A percentile compares a stretch with the other conserved stretches of the same genome.
Conservation (phyloP, 2,888 invertebrate genomes). For the Dermolepida albohirtum region DNA sequence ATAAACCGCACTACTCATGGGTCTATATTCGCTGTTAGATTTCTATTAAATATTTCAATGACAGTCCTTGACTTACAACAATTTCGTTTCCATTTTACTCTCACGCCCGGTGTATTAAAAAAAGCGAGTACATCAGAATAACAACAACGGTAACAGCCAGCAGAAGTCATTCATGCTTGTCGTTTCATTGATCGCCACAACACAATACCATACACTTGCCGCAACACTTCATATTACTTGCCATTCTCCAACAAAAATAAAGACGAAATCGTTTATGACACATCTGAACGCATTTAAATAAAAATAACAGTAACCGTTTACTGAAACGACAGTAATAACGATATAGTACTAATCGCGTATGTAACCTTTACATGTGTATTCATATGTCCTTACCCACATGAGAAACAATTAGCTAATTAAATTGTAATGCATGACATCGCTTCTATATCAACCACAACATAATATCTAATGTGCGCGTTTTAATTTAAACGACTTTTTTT, state of each 20-base stretch:
- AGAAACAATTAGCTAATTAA: conserved; percentile 40
- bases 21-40: conserved; percentile 15
- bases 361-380: neutral
- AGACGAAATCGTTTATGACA: conserved; percentile 14
- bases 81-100: conserved; percentile 20
- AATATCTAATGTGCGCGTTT: conserved; percentile 3
- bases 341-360: neutral
- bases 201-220: conserved; percentile 22
- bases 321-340: conserved; percentile 8
- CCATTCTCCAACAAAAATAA: conserved; percentile 21
- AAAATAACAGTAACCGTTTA: conserved; percentile 1
- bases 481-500: conserved; percentile 31
- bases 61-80: conserved; percentile 39
- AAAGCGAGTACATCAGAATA: conserved; percentile 19
- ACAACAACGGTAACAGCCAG: conserved; percentile 26
- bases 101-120: conserved; percentile 5
- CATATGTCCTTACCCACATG: conserved; percentile 9
- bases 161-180: conserved; percentile 39
- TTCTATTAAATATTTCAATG: conserved; percentile 30
- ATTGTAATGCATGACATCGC: conserved; percentile 40
- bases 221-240: conserved; percentile 24
- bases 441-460: conserved; percentile 25
- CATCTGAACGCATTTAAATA: neutral
- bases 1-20: conserved; percentile 26
- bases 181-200: conserved; percentile 36